phyloP scores from a whole-genome alignment of 1,140 invertebrate species.

The Plodia interpunctella region DNA sequence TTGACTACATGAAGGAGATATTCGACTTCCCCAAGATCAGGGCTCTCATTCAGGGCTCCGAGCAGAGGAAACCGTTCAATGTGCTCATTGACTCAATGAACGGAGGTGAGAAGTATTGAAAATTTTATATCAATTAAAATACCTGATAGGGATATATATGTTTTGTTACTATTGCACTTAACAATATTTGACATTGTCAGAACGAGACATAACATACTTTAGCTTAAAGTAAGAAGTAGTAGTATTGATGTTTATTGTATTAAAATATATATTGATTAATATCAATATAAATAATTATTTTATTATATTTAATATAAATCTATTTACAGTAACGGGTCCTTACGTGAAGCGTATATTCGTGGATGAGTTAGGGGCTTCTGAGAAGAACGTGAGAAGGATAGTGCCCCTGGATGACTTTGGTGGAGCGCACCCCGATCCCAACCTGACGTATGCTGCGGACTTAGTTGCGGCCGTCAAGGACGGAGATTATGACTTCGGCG shows the following conservation, averaged over 20 bases:
- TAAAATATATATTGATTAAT: no score
- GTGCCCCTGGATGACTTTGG: slow-evolving; percentile 96
- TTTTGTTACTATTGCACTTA: no score
- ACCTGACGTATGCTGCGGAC: slow-evolving; percentile 96
- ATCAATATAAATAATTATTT: no score
- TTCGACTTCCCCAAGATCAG: slow-evolving; percentile 95
- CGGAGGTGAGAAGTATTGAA: slow-evolving; percentile 89
- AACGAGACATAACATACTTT: no score
- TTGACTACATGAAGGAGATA: slow-evolving; percentile 95
- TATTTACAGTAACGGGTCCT: slow-evolving; percentile 91
- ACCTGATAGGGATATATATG: no score
- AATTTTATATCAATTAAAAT: no score
- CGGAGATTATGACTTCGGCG: slow-evolving; percentile 94
- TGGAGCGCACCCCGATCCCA: slow-evolving; percentile 98
- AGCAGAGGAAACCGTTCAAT: slow-evolving; percentile 83
- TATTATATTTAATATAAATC: neutral
- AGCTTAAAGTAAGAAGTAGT: no score
- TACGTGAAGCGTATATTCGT: slow-evolving; percentile 95
- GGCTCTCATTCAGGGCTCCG: slow-evolving; percentile 83
- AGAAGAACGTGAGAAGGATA: slow-evolving; percentile 84
- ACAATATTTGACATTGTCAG: no score
- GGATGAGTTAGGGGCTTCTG: slow-evolving; percentile 88
- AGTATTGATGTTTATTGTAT: no score
- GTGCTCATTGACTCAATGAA: slow-evolving; percentile 96
- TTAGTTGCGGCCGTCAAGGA: slow-evolving; percentile 87